Base-by-base conservation (phyloP, 1,140 invertebrate genomes). In the Drosophila guanche region DNA sequence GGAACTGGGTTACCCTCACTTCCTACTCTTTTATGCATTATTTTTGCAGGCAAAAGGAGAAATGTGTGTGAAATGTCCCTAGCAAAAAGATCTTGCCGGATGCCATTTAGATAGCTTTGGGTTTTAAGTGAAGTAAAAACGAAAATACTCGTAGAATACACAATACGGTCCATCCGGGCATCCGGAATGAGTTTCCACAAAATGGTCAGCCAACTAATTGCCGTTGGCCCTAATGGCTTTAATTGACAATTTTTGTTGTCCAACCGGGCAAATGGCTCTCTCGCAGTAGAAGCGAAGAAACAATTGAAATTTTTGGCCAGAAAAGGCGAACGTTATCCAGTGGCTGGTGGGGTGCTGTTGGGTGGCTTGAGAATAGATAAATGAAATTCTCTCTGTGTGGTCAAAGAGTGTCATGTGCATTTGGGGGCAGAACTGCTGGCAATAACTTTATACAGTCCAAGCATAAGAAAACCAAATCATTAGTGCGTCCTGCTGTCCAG, bases 151-250 rank as follows among this genome's bases (percentile, higher is more conserved):
- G 12, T 10, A 16, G 45, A 16, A 58, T 25, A 54, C n/a, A 68
- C 16, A 41, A 47, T 48, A 68, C 40, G 47, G 54, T 20, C 16
- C 16, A 41, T 68, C 40, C 14, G 33, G 29, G 61, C 20, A 10
- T 72, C 5, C 7, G 20, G 67, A 89, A 55, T 41, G 91, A 42
- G 46, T 56, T 57, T 51, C 72, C 55, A 33, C 76, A 69, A 42
- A 79, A 79, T 70, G 66, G 54, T 37, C 51, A 48, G 20, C 29
- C 54, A 79, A 81, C 75, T 81, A 83, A 83, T 72, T 79, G 60
- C 74, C 73, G 55, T 76, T 68, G 73, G 47, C 53, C 53, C 27
- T 75, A 83, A 83, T 79, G 60, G 63, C 63, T 85, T 84, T 79
- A 81, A 81, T 81, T 81, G 78, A 68, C 78, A 62, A 52, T 70